phyloP scores from a whole-genome alignment of 2,797 vertebrate genomes.

The Smutsia temminckii region DNA sequence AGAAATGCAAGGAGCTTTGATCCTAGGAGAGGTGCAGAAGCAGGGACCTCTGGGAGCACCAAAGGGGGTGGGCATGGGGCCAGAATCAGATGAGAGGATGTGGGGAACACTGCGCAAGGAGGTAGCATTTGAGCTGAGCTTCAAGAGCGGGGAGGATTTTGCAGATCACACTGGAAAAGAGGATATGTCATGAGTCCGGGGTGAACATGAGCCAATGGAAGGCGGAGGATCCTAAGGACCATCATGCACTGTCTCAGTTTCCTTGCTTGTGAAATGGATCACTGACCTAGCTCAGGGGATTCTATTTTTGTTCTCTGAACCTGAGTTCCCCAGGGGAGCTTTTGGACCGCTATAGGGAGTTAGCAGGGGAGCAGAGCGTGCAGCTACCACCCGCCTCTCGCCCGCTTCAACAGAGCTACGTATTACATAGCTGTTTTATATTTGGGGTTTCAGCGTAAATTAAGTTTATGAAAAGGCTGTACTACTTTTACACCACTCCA shows the following conservation, averaged over 20 bases:
- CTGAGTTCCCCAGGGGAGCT: background rate
- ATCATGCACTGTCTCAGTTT: background rate
- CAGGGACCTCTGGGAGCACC: background rate
- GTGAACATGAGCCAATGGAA: background rate
- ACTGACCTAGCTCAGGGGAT: background rate
- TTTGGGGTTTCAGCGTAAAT: background rate
- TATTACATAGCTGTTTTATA: background rate
- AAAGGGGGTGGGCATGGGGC: fast-evolving
- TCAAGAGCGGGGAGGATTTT: background rate
- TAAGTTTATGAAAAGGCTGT: background rate
- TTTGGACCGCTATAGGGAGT: background rate
- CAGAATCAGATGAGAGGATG: background rate
- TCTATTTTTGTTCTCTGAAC: background rate
- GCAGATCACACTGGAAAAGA: background rate
- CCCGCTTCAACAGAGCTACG: background rate
- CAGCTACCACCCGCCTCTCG: background rate
- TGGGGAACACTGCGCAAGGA: background rate
- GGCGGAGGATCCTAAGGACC: background rate
- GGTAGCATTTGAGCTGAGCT: background rate
- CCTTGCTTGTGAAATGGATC: background rate
- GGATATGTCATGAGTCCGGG: background rate
- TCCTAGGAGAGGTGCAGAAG: background rate
- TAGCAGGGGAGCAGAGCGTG: background rate
- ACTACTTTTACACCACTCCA: background rate
- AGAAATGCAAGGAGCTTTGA: background rate